Conservation (phyloP, 2,113 vertebrate species). For the Ailuropoda melanoleuca region DNA sequence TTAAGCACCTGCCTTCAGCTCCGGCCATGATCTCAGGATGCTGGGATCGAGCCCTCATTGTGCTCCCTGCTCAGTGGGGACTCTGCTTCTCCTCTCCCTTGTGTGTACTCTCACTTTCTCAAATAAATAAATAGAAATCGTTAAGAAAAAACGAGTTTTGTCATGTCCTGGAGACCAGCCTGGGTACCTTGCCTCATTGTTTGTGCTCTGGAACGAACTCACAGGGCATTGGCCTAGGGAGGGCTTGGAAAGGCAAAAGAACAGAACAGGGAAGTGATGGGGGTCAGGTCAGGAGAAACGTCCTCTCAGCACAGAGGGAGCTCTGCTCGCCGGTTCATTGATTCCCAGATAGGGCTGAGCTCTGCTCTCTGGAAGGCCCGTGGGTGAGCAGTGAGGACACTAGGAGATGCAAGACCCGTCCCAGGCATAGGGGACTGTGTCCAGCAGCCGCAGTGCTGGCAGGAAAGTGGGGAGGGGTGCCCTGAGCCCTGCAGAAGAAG, state of each 20-base stretch:
- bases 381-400: background rate
- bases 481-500: background rate
- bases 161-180: background rate
- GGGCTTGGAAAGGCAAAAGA: background rate
- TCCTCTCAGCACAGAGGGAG: no score
- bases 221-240: background rate
- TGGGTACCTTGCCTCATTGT: background rate
- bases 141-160: no score
- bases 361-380: background rate
- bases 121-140: no score
- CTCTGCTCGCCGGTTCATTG: background rate
- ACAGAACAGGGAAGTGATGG: background rate
- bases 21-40: no score
- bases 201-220: background rate
- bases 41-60: no score
- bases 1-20: no score
- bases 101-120: no score
- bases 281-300: no score
- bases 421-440: background rate
- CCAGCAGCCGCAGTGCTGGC: accelerated
- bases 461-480: no score
- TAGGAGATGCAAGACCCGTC: background rate
- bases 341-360: background rate
- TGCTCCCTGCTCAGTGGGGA: no score
- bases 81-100: no score